Percentiles rank a stretch among this genome's conserved stretches.
Evolutionary conservation across 2,888 invertebrate species (phyloP).

Genomic region (Lithophane socia): DNA sequence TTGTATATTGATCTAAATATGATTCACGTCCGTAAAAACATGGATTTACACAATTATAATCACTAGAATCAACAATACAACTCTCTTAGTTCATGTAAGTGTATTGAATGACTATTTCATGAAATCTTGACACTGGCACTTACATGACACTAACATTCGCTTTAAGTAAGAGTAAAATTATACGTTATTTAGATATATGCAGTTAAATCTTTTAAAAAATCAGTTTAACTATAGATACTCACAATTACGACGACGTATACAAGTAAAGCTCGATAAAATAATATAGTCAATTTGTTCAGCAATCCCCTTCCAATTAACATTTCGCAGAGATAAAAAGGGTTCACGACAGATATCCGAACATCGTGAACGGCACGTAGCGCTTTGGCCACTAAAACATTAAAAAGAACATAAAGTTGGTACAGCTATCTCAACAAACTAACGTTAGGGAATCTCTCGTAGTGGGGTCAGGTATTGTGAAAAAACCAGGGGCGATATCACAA

Average conservation of each 20-base stretch:
- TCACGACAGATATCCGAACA: constrained; percentile 63
- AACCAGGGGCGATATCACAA: constrained; percentile 87
- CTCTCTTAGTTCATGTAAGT: too few relatives aligned
- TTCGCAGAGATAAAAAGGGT: constrained; percentile 64
- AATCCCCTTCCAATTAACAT: constrained; percentile 57
- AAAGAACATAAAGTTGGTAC: constrained; percentile 79
- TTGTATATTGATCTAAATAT: too few relatives aligned
- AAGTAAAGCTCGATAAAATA: constrained; percentile 18
- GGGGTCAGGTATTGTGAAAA: constrained; percentile 88
- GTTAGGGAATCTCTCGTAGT: constrained; percentile 83
- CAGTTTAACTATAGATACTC: background rate
- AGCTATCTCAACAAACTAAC: constrained; percentile 78
- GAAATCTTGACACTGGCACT: too few relatives aligned
- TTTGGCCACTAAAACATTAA: constrained; percentile 76
- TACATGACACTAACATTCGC: too few relatives aligned
- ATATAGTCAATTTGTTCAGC: constrained; percentile 37
- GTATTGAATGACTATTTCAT: too few relatives aligned
- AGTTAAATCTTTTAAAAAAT: background rate
- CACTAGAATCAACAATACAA: too few relatives aligned
- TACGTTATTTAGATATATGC: background rate
- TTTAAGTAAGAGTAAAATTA: background rate
- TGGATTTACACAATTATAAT: too few relatives aligned
- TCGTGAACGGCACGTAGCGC: constrained; percentile 71
- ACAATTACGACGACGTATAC: constrained; percentile 2
- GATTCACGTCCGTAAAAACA: too few relatives aligned